Evolutionary conservation across 2,113 vertebrate genomes (phyloP).

Genomic region (Himantopus leucocephalus): DNA sequence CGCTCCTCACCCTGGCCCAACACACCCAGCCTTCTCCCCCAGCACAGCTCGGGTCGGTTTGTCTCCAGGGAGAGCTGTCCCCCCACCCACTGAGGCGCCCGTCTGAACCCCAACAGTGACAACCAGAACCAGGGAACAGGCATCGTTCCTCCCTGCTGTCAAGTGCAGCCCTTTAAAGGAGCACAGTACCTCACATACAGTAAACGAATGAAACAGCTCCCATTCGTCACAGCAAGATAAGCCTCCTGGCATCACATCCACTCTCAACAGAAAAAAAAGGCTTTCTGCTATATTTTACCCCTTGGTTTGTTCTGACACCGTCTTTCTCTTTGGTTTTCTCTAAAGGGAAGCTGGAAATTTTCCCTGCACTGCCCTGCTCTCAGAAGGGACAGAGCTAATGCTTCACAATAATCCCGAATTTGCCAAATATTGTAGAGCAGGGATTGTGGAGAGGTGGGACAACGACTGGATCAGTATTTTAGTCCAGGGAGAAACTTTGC

Average conservation of each 20-base stretch:
- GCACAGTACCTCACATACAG: fast-evolving
- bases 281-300: neutral
- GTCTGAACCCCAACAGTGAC: neutral
- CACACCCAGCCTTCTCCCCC: neutral
- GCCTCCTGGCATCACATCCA: neutral
- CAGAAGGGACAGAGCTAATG: neutral
- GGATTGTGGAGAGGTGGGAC: neutral
- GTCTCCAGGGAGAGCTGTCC: neutral
- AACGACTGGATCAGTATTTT: neutral
- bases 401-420: neutral
- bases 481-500: neutral
- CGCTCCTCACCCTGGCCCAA: neutral
- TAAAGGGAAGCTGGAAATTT: neutral
- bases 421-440: neutral
- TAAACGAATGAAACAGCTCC: neutral
- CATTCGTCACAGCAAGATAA: neutral
- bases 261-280: neutral
- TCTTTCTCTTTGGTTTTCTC: neutral
- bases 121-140: neutral
- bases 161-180: neutral
- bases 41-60: fast-evolving
- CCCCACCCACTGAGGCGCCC: fast-evolving
- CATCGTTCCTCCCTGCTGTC: neutral
- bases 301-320: neutral
- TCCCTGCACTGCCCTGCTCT: neutral